Evolutionary conservation across 2,888 invertebrate genomes (phyloP).

Genomic region (Athetis lepigone): DNA sequence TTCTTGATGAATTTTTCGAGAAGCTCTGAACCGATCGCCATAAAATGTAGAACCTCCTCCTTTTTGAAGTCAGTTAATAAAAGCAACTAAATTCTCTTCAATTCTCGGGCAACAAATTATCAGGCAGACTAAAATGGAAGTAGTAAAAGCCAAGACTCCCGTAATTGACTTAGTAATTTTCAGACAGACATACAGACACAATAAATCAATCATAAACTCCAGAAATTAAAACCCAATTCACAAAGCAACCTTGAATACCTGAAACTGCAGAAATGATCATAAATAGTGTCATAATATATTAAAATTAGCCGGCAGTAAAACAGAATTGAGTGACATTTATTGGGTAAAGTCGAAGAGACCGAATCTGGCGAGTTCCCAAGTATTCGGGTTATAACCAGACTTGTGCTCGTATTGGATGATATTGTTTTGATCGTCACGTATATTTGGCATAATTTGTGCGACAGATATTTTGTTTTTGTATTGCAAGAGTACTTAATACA

Average conservation of each 20-base stretch:
- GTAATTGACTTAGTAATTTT: too few relatives aligned
- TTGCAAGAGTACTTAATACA: slow-evolving; percentile 1
- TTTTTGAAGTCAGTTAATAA: too few relatives aligned
- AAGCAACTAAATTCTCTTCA: too few relatives aligned
- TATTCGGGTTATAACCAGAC: slow-evolving; percentile 59
- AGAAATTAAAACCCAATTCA: too few relatives aligned
- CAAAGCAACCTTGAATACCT: slow-evolving; percentile 32
- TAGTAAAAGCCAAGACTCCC: too few relatives aligned
- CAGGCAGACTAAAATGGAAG: too few relatives aligned
- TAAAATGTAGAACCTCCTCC: too few relatives aligned
- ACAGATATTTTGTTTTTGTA: slow-evolving; percentile 39
- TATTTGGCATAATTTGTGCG: slow-evolving; percentile 47
- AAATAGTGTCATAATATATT: slow-evolving; percentile 48
- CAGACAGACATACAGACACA: too few relatives aligned
- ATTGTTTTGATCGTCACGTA: slow-evolving; percentile 49
- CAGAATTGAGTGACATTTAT: slow-evolving; percentile 57
- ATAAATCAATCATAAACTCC: slow-evolving; percentile 15
- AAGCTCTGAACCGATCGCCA: too few relatives aligned
- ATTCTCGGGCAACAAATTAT: too few relatives aligned
- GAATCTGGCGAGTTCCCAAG: slow-evolving; percentile 54
- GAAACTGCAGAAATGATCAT: slow-evolving; percentile 8
- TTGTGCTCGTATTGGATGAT: slow-evolving; percentile 40
- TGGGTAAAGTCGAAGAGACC: slow-evolving; percentile 39
- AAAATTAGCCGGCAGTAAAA: slow-evolving; percentile 44
- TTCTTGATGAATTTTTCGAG: too few relatives aligned